phyloP scores from a whole-genome alignment of 2,113 vertebrate genomes.

The Trogon melanurus region DNA sequence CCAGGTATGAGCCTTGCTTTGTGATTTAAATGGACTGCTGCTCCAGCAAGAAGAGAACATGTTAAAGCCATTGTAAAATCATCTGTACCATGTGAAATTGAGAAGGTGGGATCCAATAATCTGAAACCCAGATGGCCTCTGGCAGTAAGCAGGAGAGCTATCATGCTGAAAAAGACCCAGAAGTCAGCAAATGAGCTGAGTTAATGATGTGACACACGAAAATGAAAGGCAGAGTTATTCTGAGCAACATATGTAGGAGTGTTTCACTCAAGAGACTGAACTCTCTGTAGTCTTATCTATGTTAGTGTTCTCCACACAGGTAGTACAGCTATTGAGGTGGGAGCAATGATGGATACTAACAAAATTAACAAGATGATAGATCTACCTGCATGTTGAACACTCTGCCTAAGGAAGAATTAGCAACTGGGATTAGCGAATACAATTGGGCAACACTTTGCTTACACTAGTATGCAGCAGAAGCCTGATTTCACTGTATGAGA shows the following conservation, averaged over 20 bases:
- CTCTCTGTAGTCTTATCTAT: not conserved
- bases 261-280: not conserved
- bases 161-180: not conserved
- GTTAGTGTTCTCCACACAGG: not conserved
- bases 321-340: not conserved
- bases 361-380: not conserved
- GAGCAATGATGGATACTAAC: not conserved
- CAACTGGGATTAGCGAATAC: not conserved
- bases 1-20: not conserved
- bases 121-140: conserved; percentile 23
- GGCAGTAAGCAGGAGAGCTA: not conserved
- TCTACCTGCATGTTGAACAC: not conserved
- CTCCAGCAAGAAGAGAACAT: not conserved
- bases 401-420: not conserved
- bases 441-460: not conserved
- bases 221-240: not conserved
- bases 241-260: not conserved
- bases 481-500: not conserved
- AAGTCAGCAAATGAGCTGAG: not conserved
- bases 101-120: not conserved
- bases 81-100: not conserved
- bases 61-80: not conserved
- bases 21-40: not conserved
- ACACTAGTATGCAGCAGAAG: not conserved
- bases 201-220: not conserved